A percentile compares a stretch with the other conserved stretches of the same genome.
Conservation (phyloP, 1,140 invertebrate species). For the Belonocnema kinseyi region DNA sequence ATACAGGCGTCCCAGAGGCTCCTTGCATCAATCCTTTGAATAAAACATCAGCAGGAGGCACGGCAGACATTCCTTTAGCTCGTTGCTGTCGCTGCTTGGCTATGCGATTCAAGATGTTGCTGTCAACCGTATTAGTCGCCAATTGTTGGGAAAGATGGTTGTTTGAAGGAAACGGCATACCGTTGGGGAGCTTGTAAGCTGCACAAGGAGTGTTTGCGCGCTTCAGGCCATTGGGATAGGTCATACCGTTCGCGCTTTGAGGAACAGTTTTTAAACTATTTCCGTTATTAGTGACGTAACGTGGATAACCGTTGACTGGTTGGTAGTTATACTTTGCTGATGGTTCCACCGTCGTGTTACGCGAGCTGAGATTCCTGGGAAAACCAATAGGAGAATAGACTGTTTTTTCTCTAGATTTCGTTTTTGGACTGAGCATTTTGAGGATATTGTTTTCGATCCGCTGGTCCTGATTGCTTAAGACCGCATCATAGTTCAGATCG, state of each 20-base stretch:
- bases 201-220: slow-evolving; percentile 53
- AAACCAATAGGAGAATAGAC: slow-evolving; percentile 68
- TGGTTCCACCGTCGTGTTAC: slow-evolving; percentile 52
- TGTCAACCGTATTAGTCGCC: slow-evolving; percentile 56
- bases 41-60: slow-evolving; percentile 61
- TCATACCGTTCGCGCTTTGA: slow-evolving; percentile 41
- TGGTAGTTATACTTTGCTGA: slow-evolving; percentile 66
- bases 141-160: slow-evolving; percentile 56
- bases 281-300: slow-evolving; percentile 62
- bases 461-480: slow-evolving; percentile 57
- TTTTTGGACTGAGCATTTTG: slow-evolving; percentile 64
- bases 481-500: slow-evolving; percentile 53
- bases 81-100: slow-evolving; percentile 61
- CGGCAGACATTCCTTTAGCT: slow-evolving; percentile 46
- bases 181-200: slow-evolving; percentile 62
- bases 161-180: slow-evolving; percentile 52
- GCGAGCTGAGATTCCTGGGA: slow-evolving; percentile 58
- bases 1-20: slow-evolving; percentile 46
- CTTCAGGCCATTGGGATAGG: slow-evolving; percentile 63
- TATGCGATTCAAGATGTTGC: slow-evolving; percentile 64
- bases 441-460: slow-evolving; percentile 63
- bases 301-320: slow-evolving; percentile 62
- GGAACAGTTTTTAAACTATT: slow-evolving; percentile 61
- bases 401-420: slow-evolving; percentile 52
- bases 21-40: slow-evolving; percentile 61